phyloP scores from a whole-genome alignment of 2,797 vertebrate species.

The Thripadectes ignobilis region DNA sequence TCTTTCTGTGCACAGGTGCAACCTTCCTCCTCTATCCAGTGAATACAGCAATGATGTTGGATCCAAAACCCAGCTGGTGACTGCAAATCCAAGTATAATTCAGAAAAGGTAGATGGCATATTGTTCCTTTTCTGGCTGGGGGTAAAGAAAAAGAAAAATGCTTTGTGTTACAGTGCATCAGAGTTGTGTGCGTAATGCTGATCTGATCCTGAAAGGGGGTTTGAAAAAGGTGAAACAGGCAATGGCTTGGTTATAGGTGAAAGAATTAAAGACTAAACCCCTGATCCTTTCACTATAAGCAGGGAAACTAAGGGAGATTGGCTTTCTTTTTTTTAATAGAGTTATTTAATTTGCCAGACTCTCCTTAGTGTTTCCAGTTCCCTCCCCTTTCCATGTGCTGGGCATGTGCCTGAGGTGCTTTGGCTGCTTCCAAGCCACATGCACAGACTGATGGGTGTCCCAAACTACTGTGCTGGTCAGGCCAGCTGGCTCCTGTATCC shows the following conservation, averaged over 20 bases:
- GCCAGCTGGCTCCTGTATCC: background rate
- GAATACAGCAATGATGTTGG: conserved; percentile 90
- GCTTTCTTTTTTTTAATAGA: background rate
- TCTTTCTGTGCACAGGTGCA: conserved; percentile 83
- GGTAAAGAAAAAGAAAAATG: background rate
- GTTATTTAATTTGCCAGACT: background rate
- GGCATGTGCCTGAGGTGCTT: background rate
- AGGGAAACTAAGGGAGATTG: background rate
- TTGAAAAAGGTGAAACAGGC: background rate
- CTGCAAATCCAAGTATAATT: conserved; percentile 97
- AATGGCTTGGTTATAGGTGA: background rate
- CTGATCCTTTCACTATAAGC: background rate
- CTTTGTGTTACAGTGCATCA: background rate
- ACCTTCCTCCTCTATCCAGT: conserved; percentile 92
- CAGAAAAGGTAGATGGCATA: conserved; percentile 86
- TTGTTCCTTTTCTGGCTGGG: background rate
- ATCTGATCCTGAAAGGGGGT: background rate
- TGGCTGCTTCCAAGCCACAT: background rate
- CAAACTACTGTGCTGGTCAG: background rate
- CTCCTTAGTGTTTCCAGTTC: background rate
- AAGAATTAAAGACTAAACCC: background rate
- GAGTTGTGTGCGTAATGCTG: background rate
- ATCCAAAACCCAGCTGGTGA: conserved; percentile 90
- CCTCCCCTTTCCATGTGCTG: background rate
- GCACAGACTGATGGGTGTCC: fast-evolving